Evolutionary conservation across 2,113 vertebrate genomes (phyloP).

Genomic region (Calidris pygmaea): DNA sequence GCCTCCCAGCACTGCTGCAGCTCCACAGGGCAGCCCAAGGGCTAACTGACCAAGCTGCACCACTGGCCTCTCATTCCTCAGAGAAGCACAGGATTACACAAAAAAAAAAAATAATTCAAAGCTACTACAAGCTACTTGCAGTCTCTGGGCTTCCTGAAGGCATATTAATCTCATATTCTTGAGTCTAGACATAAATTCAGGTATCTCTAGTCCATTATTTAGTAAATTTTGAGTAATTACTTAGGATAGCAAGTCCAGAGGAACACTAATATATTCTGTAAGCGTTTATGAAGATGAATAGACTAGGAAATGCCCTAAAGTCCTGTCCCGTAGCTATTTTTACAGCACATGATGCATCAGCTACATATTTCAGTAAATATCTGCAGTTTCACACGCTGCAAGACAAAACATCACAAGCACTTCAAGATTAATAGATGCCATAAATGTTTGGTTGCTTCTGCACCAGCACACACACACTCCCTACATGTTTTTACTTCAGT

Average conservation of each 20-base stretch:
- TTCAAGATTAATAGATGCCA: background rate
- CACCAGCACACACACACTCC: background rate
- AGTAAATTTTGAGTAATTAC: background rate
- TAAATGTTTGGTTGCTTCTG: background rate
- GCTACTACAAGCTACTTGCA: background rate
- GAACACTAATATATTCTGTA: background rate
- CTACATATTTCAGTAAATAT: background rate
- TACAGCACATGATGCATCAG: background rate
- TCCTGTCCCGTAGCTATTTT: background rate
- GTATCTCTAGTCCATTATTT: background rate
- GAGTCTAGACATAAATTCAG: background rate
- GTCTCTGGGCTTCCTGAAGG: background rate
- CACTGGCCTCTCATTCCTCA: background rate
- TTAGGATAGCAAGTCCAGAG: background rate
- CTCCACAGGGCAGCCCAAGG: background rate
- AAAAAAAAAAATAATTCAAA: background rate
- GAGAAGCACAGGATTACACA: background rate
- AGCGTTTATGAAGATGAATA: background rate
- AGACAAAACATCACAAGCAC: background rate
- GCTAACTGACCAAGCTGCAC: background rate
- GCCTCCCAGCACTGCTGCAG: background rate
- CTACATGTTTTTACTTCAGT: background rate
- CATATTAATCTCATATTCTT: background rate
- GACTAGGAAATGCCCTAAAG: background rate
- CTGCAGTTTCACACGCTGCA: background rate